These are phyloP conservation scores for Iphiclides podalirius DNA, from an alignment of 2,888 invertebrate species.

Conservation along the genomic window DNA sequence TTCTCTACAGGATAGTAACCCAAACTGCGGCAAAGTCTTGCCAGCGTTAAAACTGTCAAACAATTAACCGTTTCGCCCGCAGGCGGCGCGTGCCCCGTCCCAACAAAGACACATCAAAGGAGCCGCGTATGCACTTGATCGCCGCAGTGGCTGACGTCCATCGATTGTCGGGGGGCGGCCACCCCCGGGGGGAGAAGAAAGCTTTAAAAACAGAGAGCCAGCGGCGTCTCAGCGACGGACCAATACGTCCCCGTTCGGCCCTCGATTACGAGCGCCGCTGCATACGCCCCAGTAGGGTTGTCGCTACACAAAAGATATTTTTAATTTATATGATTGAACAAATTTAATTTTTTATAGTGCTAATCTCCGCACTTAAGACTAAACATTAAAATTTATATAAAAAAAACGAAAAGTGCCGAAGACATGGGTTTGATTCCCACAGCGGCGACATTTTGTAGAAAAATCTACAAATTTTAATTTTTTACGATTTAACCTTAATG, in stretches of 20 bases:
- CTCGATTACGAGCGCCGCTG: slow-evolving; percentile 70
- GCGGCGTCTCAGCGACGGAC: slow-evolving; percentile 73
- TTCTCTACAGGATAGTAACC: too few species aligned
- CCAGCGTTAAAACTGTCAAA: slow-evolving; percentile 27
- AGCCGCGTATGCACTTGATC: slow-evolving; percentile 75
- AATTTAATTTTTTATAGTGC: too few species aligned
- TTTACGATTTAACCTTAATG: too few species aligned
- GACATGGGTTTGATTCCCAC: too few species aligned
- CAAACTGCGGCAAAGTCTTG: too few species aligned
- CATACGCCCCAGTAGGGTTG: slow-evolving; percentile 52
- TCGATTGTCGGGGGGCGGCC: slow-evolving; percentile 57
- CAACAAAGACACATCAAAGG: slow-evolving; percentile 69
- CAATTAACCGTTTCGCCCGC: slow-evolving; percentile 37
- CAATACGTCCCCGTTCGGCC: slow-evolving; percentile 76
- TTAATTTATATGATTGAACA: too few species aligned
- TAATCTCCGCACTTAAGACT: too few species aligned
- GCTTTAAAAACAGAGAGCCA: slow-evolving; percentile 53
- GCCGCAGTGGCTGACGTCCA: slow-evolving; percentile 71
- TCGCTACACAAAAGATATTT: slow-evolving; percentile 28
- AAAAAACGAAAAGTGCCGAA: too few species aligned
- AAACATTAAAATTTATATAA: too few species aligned
- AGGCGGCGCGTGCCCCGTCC: slow-evolving; percentile 22
- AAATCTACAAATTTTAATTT: too few species aligned
- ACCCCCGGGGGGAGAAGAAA: slow-evolving; percentile 44
- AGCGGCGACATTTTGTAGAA: too few species aligned